Evolutionary conservation across 2,888 invertebrate species (phyloP), one percentile per base, ranked within the genome.

Genomic region (Hirtodrosophila confusa): DNA sequence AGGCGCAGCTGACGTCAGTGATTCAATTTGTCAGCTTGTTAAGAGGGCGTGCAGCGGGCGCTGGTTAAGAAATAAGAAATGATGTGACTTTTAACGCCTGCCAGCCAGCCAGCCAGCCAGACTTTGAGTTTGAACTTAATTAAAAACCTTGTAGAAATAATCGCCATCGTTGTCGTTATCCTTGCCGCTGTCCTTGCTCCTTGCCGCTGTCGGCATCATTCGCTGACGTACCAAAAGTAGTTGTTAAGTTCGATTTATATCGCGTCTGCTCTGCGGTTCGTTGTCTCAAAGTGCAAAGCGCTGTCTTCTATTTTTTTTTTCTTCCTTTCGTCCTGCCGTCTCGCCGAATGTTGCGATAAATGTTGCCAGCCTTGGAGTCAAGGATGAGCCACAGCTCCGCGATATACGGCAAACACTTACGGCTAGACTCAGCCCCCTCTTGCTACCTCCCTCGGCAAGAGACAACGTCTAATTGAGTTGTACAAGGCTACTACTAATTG

Each of bases 401-500:
- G 54, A 69, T 75, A 75, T 80, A 80, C 73, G 78, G 78, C 85
- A 55, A 75, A 75, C 77, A 77, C 75, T 75, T 75, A 27, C 27
- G 27, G 27, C 27, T 27, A 72, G 73, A 40, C 47, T 9, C 12
- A 62, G 8, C 35, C 31, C 31, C 6, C 41, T 1, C 40, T 27
- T 43, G n/a, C 12, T 0, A 29, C 41, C 45, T 7, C 23, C 36
- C 31, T 10, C 56, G 36, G 29, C 44, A 9, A 31, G 31, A 31
- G 43, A 24, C 57, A 67, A 45, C 68, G 76, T 86, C 88, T 90
- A 90, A 90, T 90, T 90, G 90, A 90, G 88, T 90, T 90, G 88
- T 86, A 89, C 88, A 86, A 78, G 89, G 77, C 87, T 80, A 80
- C 82, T 89, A 82, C 85, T 90, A 90, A 90, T 90, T 90, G 88